Percentiles rank a stretch among this genome's conserved stretches.
phyloP scores from a whole-genome alignment of 2,888 invertebrate genomes.

The Carabus problematicus region DNA sequence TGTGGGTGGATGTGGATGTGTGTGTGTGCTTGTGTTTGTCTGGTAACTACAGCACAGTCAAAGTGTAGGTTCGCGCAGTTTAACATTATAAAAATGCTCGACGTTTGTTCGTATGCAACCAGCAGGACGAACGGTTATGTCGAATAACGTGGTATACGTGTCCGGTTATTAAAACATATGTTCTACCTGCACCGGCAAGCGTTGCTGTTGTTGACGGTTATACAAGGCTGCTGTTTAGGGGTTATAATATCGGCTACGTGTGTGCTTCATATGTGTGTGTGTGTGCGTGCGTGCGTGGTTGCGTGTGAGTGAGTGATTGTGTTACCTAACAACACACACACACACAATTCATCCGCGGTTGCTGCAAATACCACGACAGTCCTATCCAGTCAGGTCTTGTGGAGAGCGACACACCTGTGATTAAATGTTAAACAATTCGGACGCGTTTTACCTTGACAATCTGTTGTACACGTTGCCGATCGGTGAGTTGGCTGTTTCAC shows the following conservation, averaged over 20 bases:
- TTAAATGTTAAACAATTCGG: slow-evolving; percentile 56
- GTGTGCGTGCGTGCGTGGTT: too few species aligned
- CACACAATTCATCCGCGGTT: background rate
- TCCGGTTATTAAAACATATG: too few species aligned
- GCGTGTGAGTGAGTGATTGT: too few species aligned
- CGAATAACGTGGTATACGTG: too few species aligned
- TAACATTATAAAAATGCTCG: slow-evolving; percentile 37
- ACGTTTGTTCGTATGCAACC: slow-evolving; percentile 8
- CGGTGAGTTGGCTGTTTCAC: slow-evolving; percentile 52
- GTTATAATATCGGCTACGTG: too few species aligned
- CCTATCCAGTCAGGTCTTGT: slow-evolving; percentile 1
- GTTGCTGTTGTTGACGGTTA: too few species aligned
- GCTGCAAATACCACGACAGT: slow-evolving; percentile 7
- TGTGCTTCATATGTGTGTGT: too few species aligned
- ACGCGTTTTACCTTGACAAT: slow-evolving; percentile 55
- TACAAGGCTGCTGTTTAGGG: too few species aligned
- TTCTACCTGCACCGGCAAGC: too few species aligned
- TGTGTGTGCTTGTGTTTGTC: background rate
- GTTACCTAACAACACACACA: too few species aligned
- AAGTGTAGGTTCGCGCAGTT: slow-evolving; percentile 42
- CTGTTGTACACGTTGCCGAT: slow-evolving; percentile 56
- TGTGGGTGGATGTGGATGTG: background rate
- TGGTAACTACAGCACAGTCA: slow-evolving; percentile 36
- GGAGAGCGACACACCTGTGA: slow-evolving; percentile 37
- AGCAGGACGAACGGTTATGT: too few species aligned